Conservation (phyloP, 2,888 invertebrate species). For the Prenolepis imparis region DNA sequence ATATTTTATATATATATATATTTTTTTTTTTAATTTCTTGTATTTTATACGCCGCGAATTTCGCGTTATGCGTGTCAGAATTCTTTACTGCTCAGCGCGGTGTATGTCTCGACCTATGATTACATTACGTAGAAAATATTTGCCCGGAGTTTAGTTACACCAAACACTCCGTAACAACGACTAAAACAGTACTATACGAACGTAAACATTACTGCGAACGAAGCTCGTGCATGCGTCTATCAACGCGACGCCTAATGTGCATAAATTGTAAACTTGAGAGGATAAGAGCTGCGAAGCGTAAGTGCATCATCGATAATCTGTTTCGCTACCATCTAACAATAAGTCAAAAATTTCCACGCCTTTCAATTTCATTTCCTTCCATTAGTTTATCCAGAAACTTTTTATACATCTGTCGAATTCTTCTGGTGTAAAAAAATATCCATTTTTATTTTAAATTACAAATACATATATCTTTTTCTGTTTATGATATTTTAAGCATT, state of each 20-base stretch:
- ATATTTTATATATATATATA: not conserved
- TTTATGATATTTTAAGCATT: not conserved
- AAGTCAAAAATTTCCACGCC: not conserved
- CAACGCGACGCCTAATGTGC: constrained; percentile 45
- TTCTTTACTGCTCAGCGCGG: not conserved
- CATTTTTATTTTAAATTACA: not conserved
- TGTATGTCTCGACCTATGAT: constrained; percentile 3
- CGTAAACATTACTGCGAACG: constrained; percentile 39
- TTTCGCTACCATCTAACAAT: constrained; percentile 30
- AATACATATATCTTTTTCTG: not conserved
- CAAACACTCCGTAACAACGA: constrained; percentile 43
- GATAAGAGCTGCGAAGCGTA: constrained; percentile 40
- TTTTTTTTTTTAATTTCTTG: not conserved
- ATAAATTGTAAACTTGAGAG: constrained; percentile 46
- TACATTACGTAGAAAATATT: constrained; percentile 43
- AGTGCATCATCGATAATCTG: constrained; percentile 49
- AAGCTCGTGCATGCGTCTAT: constrained; percentile 19
- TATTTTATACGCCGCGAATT: not conserved
- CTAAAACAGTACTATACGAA: not conserved
- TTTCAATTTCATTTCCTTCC: constrained; percentile 5
- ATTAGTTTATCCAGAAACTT: not conserved
- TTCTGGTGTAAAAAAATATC: not conserved
- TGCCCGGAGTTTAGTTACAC: constrained; percentile 35
- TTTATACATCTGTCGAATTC: not conserved
- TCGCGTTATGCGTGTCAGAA: constrained; percentile 3